Conservation (phyloP, 2,888 invertebrate species). For the Apodemia zela region DNA sequence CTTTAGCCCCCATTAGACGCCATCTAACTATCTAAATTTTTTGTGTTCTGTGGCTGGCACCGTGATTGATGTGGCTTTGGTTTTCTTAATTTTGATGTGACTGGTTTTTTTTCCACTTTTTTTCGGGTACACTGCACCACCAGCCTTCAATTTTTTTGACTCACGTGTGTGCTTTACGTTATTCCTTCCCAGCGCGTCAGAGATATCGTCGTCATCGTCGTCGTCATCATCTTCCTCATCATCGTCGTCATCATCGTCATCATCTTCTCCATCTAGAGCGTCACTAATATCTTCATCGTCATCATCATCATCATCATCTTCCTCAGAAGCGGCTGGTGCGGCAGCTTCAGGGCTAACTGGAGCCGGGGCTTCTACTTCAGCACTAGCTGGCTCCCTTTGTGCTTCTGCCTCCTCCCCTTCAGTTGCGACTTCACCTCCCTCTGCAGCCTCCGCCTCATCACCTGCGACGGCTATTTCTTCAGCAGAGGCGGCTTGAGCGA, state of each 20-base stretch:
- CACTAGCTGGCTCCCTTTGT: constrained; percentile 65
- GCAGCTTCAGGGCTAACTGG: constrained; percentile 51
- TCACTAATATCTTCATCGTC: constrained; percentile 81
- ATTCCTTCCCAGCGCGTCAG: constrained; percentile 81
- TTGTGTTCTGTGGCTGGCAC: constrained; percentile 71
- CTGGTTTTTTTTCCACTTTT: constrained; percentile 74
- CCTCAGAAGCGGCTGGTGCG: constrained; percentile 64
- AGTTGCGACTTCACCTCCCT: constrained; percentile 57
- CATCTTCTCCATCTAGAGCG: constrained; percentile 81
- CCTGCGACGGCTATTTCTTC: constrained; percentile 34
- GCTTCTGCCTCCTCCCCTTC: constrained; percentile 66
- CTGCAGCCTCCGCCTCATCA: constrained; percentile 50
- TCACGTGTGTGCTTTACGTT: constrained; percentile 86
- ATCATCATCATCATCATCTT: constrained; percentile 82
- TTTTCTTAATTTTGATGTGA: constrained; percentile 77
- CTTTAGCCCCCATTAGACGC: constrained; percentile 51
- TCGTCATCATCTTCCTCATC: constrained; percentile 84
- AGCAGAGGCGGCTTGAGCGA: constrained; percentile 39
- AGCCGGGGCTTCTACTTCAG: constrained; percentile 53
- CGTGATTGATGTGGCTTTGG: constrained; percentile 71
- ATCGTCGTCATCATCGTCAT: constrained; percentile 84
- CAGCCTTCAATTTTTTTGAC: constrained; percentile 85
- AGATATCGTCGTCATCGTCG: constrained; percentile 82
- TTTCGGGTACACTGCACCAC: constrained; percentile 63
- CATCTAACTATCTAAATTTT: constrained; percentile 78